Conservation (phyloP, 2,797 vertebrate species). For the Ibycter americanus region DNA sequence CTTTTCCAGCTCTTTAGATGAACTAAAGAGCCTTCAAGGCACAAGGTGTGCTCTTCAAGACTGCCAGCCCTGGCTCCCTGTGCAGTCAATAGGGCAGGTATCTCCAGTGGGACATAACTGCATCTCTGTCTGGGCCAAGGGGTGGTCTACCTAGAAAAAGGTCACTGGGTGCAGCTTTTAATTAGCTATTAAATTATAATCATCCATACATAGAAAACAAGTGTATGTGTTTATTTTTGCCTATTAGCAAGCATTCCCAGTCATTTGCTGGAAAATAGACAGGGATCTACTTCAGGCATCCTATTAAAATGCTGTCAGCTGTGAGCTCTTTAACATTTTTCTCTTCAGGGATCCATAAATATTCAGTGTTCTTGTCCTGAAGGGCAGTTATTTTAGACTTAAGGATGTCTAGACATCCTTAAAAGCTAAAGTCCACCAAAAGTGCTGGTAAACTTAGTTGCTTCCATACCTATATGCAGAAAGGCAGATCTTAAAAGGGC, state of each 20-base stretch:
- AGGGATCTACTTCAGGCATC: not conserved
- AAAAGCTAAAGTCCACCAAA: not conserved
- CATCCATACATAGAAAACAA: not conserved
- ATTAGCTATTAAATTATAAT: not conserved
- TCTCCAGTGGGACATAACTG: not conserved
- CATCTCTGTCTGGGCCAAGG: not conserved
- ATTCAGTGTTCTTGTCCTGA: conserved; percentile 16
- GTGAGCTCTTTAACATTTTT: not conserved
- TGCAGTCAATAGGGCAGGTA: no score
- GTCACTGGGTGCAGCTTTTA: not conserved
- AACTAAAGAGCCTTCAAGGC: not conserved
- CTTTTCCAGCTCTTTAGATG: not conserved
- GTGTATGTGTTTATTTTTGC: not conserved
- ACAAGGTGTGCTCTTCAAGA: not conserved
- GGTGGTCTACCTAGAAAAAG: not conserved
- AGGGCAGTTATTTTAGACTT: not conserved
- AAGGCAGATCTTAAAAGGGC: not conserved
- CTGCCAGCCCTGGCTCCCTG: not conserved
- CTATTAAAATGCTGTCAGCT: conserved; percentile 2
- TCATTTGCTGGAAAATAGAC: not conserved
- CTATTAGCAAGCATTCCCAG: not conserved
- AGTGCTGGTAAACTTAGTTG: not conserved
- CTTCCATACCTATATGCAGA: not conserved
- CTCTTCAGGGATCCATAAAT: conserved; percentile 10
- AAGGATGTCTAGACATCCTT: not conserved